Conservation (phyloP, 64 coral and sea anemone species). For the Hydrozoanthus tunicans region DNA sequence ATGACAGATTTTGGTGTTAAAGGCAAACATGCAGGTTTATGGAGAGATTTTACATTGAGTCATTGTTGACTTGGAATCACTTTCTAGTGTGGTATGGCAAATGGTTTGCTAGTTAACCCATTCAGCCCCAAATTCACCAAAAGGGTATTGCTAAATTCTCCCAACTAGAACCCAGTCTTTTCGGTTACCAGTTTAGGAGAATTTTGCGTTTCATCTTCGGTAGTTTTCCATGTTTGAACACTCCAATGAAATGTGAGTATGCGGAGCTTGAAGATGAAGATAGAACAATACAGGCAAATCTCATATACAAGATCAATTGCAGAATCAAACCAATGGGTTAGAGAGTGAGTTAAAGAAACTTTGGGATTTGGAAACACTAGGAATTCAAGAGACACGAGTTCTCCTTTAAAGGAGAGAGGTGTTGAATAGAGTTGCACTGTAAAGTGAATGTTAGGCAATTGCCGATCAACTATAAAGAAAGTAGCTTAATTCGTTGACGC, state of each 20-base stretch:
- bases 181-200: too few relatives aligned
- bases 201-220: too few relatives aligned
- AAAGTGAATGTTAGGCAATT: background rate
- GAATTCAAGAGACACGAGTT: slow-evolving; percentile 31
- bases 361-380: slow-evolving; percentile 38
- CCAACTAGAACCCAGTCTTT: too few relatives aligned
- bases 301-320: slow-evolving; percentile 17
- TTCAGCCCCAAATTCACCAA: too few relatives aligned
- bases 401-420: slow-evolving; percentile 31
- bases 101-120: too few relatives aligned
- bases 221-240: too few relatives aligned
- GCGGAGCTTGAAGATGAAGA: background rate
- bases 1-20: too few relatives aligned
- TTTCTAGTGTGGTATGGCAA: too few relatives aligned
- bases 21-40: too few relatives aligned
- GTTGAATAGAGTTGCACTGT: background rate
- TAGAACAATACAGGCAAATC: slow-evolving; percentile 3
- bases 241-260: slow-evolving; percentile 18
- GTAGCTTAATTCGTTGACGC: background rate
- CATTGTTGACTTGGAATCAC: too few relatives aligned
- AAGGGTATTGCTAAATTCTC: too few relatives aligned
- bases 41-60: too few relatives aligned
- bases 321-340: slow-evolving; percentile 16
- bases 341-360: slow-evolving; percentile 39
- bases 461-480: background rate